Conservation (phyloP, 2,888 invertebrate species). For the Willowsia nigromaculata region DNA sequence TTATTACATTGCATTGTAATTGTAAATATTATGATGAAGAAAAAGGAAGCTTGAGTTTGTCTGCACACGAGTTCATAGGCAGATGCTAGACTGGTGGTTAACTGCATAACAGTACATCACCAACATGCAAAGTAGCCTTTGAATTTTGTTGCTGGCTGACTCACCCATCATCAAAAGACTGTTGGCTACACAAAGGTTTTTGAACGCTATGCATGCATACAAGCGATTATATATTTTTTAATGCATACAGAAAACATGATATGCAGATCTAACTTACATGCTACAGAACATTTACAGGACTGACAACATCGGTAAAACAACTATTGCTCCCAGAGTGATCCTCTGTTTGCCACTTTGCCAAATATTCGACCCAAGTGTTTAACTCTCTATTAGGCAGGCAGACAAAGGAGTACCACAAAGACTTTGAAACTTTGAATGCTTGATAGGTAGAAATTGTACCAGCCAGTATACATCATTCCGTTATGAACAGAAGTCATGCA, state of each 20-base stretch:
- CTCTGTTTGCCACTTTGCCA: background rate
- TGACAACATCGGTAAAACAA: background rate
- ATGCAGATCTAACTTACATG: no score
- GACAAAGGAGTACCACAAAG: no score
- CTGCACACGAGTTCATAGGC: background rate
- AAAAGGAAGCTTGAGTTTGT: background rate
- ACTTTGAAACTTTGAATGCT: no score
- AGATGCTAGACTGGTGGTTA: background rate
- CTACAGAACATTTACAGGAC: background rate
- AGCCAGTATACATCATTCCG: no score
- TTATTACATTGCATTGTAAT: no score
- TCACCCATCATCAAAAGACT: background rate
- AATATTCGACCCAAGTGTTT: background rate
- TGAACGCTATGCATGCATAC: slow-evolving; percentile 56
- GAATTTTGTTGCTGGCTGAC: background rate
- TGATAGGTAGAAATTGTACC: no score
- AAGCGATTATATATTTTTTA: background rate
- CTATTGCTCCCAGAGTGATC: background rate
- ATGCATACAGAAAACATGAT: background rate
- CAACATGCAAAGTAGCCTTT: background rate
- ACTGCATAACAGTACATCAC: background rate
- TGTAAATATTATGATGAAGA: background rate
- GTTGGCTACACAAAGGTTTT: slow-evolving; percentile 55
- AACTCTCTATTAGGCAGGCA: no score
- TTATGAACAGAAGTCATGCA: no score